Percentiles rank a stretch among this genome's conserved stretches.
phyloP scores from a whole-genome alignment of 2,888 invertebrate species.

The Polia nebulosa region DNA sequence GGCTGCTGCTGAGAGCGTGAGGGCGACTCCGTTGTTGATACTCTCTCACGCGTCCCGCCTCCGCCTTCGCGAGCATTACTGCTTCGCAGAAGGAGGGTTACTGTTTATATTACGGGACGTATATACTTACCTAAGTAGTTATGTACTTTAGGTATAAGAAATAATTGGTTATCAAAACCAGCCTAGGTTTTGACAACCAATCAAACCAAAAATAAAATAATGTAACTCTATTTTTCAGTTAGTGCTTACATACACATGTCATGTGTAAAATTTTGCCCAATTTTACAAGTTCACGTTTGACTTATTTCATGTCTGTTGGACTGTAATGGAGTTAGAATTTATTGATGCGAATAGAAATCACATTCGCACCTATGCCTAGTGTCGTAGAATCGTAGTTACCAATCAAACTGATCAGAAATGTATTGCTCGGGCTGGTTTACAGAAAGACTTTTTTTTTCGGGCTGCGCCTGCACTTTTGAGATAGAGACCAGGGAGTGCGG shows the following conservation, averaged over 20 bases:
- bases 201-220: conserved; percentile 1
- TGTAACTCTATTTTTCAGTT: neutral
- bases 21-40: no score
- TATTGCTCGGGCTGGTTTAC: neutral
- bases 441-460: neutral
- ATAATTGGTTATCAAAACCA: no score
- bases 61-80: no score
- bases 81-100: no score
- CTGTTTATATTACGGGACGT: no score
- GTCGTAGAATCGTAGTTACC: neutral
- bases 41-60: no score
- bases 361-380: neutral
- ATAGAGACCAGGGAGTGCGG: no score
- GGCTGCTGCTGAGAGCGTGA: no score
- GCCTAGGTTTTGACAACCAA: conserved; percentile 3
- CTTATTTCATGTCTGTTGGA: conserved; percentile 2
- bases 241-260: neutral
- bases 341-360: conserved; percentile 19
- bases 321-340: conserved; percentile 22
- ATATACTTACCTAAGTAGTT: no score
- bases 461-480: no score
- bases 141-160: no score
- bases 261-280: neutral
- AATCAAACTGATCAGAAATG: no score
- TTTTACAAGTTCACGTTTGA: neutral